phyloP scores from a whole-genome alignment of 2,888 invertebrate species.

The Aphelenchoides bicaudatus region DNA sequence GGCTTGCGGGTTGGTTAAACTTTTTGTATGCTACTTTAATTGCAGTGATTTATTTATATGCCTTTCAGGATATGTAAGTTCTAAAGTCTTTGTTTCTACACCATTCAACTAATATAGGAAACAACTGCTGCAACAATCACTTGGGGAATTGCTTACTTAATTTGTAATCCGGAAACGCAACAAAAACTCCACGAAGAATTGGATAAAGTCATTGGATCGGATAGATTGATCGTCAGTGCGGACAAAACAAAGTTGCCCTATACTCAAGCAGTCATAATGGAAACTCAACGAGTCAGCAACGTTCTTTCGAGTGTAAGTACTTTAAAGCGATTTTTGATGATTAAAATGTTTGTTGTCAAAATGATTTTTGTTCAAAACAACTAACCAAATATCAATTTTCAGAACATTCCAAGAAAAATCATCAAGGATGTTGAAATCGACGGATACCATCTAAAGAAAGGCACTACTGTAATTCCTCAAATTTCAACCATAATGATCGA shows the following conservation, averaged over 20 bases:
- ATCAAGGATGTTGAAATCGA: constrained; percentile 23
- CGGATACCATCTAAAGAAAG: constrained; percentile 14
- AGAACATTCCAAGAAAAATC: constrained; percentile 17
- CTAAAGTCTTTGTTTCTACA: no score
- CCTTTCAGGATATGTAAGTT: no score
- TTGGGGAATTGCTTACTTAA: constrained; percentile 18
- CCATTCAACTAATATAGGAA: no score
- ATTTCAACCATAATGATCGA: constrained; percentile 19
- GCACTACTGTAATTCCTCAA: constrained; percentile 19
- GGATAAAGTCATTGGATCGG: constrained; percentile 32
- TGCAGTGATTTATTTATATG: no score
- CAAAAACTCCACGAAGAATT: constrained; percentile 34
- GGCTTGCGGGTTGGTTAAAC: no score
- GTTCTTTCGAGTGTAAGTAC: no score
- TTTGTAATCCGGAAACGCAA: constrained; percentile 27
- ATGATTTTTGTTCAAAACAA: no score
- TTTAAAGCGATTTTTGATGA: no score
- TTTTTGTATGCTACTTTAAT: no score
- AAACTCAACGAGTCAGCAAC: no score
- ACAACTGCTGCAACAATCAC: constrained; percentile 19
- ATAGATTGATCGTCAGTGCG: constrained; percentile 27
- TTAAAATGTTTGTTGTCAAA: no score
- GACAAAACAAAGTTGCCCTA: constrained; percentile 32
- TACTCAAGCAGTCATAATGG: constrained; percentile 26
- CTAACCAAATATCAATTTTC: constrained; percentile 2